Conservation (phyloP, 2,888 invertebrate genomes). For the Meteorus cinctellus region DNA sequence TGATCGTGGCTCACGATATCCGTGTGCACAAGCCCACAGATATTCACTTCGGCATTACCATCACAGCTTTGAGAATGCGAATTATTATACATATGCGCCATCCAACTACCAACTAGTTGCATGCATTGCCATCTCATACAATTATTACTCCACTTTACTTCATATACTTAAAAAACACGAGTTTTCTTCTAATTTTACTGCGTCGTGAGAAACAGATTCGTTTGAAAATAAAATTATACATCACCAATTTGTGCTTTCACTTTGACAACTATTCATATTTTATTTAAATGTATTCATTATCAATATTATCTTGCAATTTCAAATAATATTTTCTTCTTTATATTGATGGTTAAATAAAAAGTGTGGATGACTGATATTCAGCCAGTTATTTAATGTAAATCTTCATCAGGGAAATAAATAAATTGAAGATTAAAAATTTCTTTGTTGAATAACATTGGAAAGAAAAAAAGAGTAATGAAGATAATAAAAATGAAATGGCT, state of each 20-base stretch:
- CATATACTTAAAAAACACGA: neutral
- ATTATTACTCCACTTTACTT: neutral
- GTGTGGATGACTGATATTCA: neutral
- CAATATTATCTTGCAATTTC: too few relatives aligned
- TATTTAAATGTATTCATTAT: slow-evolving; percentile 20
- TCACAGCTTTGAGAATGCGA: neutral
- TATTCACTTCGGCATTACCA: slow-evolving; percentile 44
- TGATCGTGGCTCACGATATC: slow-evolving; percentile 54
- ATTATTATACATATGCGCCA: slow-evolving; percentile 8
- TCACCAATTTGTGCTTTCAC: slow-evolving; percentile 41
- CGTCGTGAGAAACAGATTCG: slow-evolving; percentile 43
- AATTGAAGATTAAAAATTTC: neutral
- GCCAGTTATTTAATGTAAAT: neutral
- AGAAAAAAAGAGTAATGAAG: neutral
- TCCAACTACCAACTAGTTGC: neutral
- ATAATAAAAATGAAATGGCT: neutral
- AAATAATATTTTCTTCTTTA: neutral
- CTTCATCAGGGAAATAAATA: neutral
- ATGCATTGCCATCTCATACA: neutral
- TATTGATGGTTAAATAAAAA: too few relatives aligned
- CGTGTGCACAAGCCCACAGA: slow-evolving; percentile 47
- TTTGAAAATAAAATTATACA: slow-evolving; percentile 29
- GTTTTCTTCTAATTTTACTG: slow-evolving; percentile 7
- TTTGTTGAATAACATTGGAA: neutral
- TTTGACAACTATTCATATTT: slow-evolving; percentile 37